phyloP scores from a whole-genome alignment of 2,113 vertebrate species.

The Muntiacus muntjak region DNA sequence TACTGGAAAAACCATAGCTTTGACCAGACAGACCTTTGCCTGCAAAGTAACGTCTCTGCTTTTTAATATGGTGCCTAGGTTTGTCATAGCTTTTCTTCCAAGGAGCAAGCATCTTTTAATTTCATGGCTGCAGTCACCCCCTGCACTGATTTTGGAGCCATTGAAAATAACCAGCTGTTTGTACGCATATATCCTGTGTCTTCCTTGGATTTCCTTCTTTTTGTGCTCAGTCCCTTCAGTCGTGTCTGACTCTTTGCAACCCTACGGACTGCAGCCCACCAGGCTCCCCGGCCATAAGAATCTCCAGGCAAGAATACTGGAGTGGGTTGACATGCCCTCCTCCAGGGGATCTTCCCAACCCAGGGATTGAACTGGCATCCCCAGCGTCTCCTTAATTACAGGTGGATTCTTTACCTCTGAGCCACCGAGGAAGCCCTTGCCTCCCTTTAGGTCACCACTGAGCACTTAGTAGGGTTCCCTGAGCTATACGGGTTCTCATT shows the following conservation, averaged over 20 bases:
- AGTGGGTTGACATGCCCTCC: background rate
- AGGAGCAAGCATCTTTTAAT: background rate
- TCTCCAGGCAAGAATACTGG: background rate
- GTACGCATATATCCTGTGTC: background rate
- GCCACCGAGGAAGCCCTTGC: background rate
- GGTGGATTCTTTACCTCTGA: background rate
- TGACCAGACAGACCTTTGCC: background rate
- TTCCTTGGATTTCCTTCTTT: background rate
- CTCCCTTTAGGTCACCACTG: background rate
- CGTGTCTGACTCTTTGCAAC: rapidly evolving
- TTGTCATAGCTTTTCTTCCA: background rate
- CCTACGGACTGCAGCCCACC: background rate
- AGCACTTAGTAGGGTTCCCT: background rate
- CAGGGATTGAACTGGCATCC: rapidly evolving
- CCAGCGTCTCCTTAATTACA: background rate
- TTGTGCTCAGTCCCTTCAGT: background rate
- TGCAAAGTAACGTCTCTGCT: background rate
- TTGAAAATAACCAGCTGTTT: background rate
- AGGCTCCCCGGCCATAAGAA: background rate
- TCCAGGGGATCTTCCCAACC: background rate
- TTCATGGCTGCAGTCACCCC: background rate
- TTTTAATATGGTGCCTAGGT: background rate
- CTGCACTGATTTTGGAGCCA: background rate
- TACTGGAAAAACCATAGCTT: background rate
- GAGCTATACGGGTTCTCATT: background rate